Evolutionary conservation across 2,113 vertebrate species (phyloP), one percentile per base, ranked within the genome.

Genomic region (Dunckerocampus dactyliophorus): DNA sequence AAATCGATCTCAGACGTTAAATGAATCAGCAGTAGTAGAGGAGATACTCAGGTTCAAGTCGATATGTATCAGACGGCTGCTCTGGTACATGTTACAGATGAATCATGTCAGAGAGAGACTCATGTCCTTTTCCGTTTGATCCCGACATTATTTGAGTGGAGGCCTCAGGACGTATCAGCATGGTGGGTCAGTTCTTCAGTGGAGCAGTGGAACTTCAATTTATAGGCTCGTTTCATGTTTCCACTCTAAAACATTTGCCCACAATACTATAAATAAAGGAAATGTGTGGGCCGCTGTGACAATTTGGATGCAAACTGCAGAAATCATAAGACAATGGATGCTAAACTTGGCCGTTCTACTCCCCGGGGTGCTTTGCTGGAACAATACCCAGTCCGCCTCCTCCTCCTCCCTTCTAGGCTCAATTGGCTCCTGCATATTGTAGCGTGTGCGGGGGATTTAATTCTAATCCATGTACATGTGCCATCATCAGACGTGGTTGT

Each of bases 381-480:
- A 20, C 1, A 34, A 61, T 39, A 37, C n/a, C 20, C 39, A 16
- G 42, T 14, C 24, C 31, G 22, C 55, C 45, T 58, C 37, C 31
- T 39, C 51, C 47, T 55, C 54, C 59, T 61, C 50, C 24, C 37
- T 59, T 9, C 57, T 51, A 22, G 42, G 53, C 51, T n/a, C 51
- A 3, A 57, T 71, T 67, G 63, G 63, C 63, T 66, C 31, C 63
- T 64, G 76, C 61, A 55, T 54, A 71, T 43, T 43, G 67, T 78
- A 82, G 83, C 47, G 52, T 83, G 79, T 84, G 75, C 34, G 0
- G 59, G 59, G 53, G 64, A 58, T 78, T 79, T 81, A 85, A 80
- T 85, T 75, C 74, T 88, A 85, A 89, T 90, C 82, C 77, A 43
- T 67, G 63, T 60, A 65, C 84, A 87, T 58, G 71, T 85, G 83